Conservation (phyloP, 92 coral and sea anemone species). For the Phymanthus crucifer region DNA sequence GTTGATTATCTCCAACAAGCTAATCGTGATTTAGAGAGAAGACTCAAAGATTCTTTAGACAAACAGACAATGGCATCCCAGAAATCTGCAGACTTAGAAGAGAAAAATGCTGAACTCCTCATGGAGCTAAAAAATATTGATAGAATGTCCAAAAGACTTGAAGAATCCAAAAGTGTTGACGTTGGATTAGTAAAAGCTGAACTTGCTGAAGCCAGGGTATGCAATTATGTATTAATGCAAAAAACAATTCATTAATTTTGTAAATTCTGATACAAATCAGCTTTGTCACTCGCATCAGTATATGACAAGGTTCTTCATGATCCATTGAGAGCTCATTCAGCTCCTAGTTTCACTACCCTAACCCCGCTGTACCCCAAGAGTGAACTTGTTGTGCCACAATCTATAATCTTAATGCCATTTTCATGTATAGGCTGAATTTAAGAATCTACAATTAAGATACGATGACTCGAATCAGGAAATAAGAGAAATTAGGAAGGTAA, state of each 20-base stretch:
- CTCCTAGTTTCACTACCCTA: too few species aligned
- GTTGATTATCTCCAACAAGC: constrained; percentile 99
- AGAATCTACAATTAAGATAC: constrained; percentile 66
- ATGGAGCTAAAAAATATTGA: constrained; percentile 80
- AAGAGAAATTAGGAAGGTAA: constrained; percentile 85
- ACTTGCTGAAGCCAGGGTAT: constrained; percentile 78
- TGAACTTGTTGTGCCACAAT: too few species aligned
- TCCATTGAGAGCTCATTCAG: too few species aligned
- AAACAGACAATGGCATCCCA: constrained; percentile 64
- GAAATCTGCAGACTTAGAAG: constrained; percentile 70
- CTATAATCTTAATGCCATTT: background rate
- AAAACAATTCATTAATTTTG: too few species aligned
- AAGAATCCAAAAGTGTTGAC: constrained; percentile 83
- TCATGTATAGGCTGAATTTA: constrained; percentile 58
- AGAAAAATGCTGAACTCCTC: constrained; percentile 80
- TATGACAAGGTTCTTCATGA: too few species aligned
- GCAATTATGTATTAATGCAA: too few species aligned
- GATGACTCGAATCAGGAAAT: constrained; percentile 67
- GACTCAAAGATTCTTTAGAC: constrained; percentile 67
- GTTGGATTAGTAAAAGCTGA: constrained; percentile 63
- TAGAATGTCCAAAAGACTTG: constrained; percentile 66
- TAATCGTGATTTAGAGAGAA: constrained; percentile 91
- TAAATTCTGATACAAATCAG: too few species aligned
- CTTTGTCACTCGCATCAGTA: too few species aligned
- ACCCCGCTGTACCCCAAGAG: too few species aligned